Conservation (phyloP, 1,140 invertebrate genomes). For the Psilanteris sp. region DNA sequence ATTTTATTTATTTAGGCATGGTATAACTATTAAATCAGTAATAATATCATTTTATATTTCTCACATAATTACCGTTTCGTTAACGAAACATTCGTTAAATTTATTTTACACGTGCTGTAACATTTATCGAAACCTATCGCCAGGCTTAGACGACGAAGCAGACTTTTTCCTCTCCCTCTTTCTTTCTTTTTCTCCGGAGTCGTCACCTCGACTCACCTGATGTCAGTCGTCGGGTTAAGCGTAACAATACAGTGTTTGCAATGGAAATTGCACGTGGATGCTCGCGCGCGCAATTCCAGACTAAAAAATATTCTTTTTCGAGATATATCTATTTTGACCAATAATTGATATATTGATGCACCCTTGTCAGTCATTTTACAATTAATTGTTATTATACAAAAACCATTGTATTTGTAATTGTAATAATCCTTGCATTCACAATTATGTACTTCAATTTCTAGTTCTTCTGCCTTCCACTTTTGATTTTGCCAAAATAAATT, state of each 20-base stretch:
- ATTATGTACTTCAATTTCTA: no score
- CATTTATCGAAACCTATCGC: slow-evolving; percentile 29
- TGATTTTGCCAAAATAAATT: no score
- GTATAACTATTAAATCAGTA: no score
- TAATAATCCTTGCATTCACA: no score
- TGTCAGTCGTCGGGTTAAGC: slow-evolving; percentile 70
- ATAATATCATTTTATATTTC: background rate
- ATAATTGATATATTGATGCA: no score
- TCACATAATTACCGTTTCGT: slow-evolving; percentile 9
- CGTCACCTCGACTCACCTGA: slow-evolving; percentile 57
- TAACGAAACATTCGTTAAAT: no score
- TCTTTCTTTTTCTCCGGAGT: slow-evolving; percentile 43
- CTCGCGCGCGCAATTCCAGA: slow-evolving; percentile 2
- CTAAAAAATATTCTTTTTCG: background rate
- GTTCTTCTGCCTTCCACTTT: no score
- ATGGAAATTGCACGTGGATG: slow-evolving; percentile 64
- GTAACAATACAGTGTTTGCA: slow-evolving; percentile 69
- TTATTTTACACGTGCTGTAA: slow-evolving; percentile 23
- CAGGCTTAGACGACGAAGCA: background rate
- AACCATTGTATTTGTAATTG: no score
- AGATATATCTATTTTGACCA: no score
- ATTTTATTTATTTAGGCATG: no score
- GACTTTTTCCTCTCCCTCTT: slow-evolving; percentile 27
- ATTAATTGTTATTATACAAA: no score
- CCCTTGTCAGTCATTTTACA: no score